Evolutionary conservation across 2,113 vertebrate genomes (phyloP).

Genomic region (Solenodon paradoxus): DNA sequence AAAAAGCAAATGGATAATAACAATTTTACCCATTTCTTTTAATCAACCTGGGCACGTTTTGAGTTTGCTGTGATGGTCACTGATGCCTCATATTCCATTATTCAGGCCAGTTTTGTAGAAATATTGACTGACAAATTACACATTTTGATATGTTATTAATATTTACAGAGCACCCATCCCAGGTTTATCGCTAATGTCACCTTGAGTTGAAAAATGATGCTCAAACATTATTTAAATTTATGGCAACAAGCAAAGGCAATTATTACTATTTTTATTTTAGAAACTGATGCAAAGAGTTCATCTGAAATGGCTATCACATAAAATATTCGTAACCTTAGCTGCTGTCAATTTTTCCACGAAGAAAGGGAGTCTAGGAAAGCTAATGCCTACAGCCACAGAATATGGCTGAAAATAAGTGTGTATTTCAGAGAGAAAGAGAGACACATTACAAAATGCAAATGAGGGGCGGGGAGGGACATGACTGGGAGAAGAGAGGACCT

Average conservation of each 20-base stretch:
- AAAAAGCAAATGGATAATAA: constrained; percentile 49
- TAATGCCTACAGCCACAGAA: not conserved
- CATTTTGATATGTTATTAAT: constrained; percentile 68
- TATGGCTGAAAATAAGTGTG: not conserved
- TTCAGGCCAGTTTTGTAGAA: constrained; percentile 41
- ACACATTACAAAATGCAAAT: too few relatives aligned
- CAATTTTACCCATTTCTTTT: constrained; percentile 18
- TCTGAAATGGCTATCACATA: constrained; percentile 35
- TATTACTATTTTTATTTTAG: constrained; percentile 70
- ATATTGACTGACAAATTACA: constrained; percentile 64
- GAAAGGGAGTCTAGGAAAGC: constrained; percentile 58
- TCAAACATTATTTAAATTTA: constrained; percentile 71
- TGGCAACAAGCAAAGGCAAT: constrained; percentile 58
- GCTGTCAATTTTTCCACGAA: constrained; percentile 20
- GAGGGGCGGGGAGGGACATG: too few relatives aligned
- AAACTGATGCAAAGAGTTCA: constrained; percentile 55
- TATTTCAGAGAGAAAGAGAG: not conserved
- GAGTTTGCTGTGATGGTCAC: constrained; percentile 39
- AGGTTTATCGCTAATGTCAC: constrained; percentile 68
- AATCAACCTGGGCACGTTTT: constrained; percentile 54
- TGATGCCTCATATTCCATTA: constrained; percentile 57
- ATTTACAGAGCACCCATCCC: constrained; percentile 64
- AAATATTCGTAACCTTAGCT: constrained; percentile 57
- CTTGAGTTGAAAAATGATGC: constrained; percentile 57
- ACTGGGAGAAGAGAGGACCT: not conserved